Evolutionary conservation across 2,113 vertebrate genomes (phyloP).

Genomic region (Ivindomyrus marchei): DNA sequence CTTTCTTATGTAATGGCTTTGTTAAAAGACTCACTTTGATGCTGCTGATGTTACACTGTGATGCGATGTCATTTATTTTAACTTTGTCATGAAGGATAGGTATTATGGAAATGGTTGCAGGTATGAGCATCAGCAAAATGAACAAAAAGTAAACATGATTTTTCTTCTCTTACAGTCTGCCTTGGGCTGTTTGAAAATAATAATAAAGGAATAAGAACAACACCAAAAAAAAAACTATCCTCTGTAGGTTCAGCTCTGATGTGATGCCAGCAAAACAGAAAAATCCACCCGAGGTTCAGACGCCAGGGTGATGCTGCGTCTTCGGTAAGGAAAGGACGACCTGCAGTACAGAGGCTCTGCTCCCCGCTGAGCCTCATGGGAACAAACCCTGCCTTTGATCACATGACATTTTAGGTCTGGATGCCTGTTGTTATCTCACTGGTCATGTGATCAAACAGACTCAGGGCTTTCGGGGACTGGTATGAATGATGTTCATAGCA

Average conservation of each 20-base stretch:
- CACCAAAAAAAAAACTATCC: not conserved
- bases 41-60: not conserved
- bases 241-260: not conserved
- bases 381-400: constrained; percentile 11
- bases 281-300: not conserved
- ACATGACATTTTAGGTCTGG: not conserved
- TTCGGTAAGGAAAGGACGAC: not conserved
- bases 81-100: not conserved
- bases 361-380: not conserved
- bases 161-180: not conserved
- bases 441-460: not conserved
- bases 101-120: not conserved
- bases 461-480: not conserved
- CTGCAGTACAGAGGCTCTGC: not conserved
- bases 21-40: not conserved
- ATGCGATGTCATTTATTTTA: not conserved
- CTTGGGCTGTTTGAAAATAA: not conserved
- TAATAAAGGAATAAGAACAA: not conserved
- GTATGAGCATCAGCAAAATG: not conserved
- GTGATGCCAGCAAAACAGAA: not conserved
- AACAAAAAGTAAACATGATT: not conserved
- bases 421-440: not conserved
- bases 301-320: not conserved
- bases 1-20: not conserved
- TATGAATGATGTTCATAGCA: not conserved